Evolutionary conservation across 1,140 invertebrate genomes (phyloP).

Genomic region (Diploscapter pachys): DNA sequence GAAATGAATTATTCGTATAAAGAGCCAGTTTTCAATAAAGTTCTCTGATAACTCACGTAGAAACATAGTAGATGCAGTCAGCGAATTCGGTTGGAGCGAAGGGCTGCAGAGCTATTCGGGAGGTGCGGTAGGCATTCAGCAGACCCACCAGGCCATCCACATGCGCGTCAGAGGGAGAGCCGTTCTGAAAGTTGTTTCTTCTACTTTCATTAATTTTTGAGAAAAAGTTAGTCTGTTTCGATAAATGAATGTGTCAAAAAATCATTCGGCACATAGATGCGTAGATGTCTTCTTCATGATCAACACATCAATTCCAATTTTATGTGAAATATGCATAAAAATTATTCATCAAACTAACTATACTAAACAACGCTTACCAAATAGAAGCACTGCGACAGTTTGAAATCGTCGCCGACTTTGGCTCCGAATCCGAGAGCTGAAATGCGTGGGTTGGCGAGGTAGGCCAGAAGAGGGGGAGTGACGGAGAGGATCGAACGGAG

Average conservation of each 20-base stretch:
- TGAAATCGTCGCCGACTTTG: slow-evolving; percentile 12
- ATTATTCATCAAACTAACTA: not conserved
- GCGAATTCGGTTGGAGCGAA: slow-evolving; percentile 30
- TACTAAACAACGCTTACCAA: slow-evolving; percentile 22
- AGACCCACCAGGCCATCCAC: slow-evolving; percentile 19
- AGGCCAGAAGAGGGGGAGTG: slow-evolving; percentile 9
- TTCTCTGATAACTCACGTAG: slow-evolving; percentile 14
- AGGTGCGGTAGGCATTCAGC: slow-evolving; percentile 17
- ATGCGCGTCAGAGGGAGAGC: slow-evolving; percentile 5
- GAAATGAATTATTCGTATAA: too few species aligned
- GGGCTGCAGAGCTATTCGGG: slow-evolving; percentile 23
- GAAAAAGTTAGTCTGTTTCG: not conserved
- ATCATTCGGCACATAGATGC: too few species aligned
- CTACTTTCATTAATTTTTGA: not conserved
- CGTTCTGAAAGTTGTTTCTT: slow-evolving; percentile 18
- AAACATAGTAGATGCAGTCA: slow-evolving; percentile 30
- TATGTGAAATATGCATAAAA: not conserved
- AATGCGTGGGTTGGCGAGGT: slow-evolving; percentile 22
- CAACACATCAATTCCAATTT: too few species aligned
- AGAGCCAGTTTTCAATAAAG: too few species aligned
- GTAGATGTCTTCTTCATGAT: too few species aligned
- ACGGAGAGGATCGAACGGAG: slow-evolving; percentile 12
- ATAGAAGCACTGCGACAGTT: slow-evolving; percentile 29
- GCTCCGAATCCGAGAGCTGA: slow-evolving; percentile 27
- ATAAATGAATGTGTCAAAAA: too few species aligned